phyloP scores from a whole-genome alignment of 35 echinoderm and acorn worm genomes.

The Patiria miniata region DNA sequence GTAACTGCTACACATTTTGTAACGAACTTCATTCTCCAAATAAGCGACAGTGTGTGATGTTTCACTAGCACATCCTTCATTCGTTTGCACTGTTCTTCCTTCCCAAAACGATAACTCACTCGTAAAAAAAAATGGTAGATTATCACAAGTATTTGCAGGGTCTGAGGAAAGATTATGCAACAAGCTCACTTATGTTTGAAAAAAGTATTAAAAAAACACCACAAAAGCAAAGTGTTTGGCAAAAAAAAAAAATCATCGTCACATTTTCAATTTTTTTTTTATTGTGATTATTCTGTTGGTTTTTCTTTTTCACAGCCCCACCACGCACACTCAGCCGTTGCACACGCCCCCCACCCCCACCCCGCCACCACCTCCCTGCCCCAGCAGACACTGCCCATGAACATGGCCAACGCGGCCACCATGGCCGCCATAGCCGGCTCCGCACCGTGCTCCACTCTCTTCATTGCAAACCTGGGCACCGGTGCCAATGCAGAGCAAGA shows the following conservation, averaged over 20 bases:
- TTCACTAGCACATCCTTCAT: too few species aligned
- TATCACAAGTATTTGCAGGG: too few species aligned
- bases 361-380: constrained; percentile 86
- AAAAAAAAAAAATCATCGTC: constrained; percentile 2
- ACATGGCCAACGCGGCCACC: constrained; percentile 83
- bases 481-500: constrained; percentile 85
- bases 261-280: constrained; percentile 34
- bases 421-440: constrained; percentile 90
- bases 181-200: too few species aligned
- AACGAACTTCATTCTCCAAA: too few species aligned
- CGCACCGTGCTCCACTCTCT: constrained; percentile 97
- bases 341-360: constrained; percentile 80
- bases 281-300: constrained; percentile 57
- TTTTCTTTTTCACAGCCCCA: constrained; percentile 90
- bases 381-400: constrained; percentile 94
- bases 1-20: too few species aligned
- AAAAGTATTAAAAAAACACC: too few species aligned
- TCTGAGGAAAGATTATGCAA: too few species aligned
- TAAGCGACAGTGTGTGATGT: too few species aligned
- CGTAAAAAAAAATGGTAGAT: too few species aligned
- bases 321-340: constrained; percentile 95
- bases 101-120: too few species aligned
- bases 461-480: constrained; percentile 98
- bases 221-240: not conserved
- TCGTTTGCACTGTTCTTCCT: too few species aligned